Base-by-base conservation (phyloP, 2,797 vertebrate genomes). In the Hemibagrus guttatus region DNA sequence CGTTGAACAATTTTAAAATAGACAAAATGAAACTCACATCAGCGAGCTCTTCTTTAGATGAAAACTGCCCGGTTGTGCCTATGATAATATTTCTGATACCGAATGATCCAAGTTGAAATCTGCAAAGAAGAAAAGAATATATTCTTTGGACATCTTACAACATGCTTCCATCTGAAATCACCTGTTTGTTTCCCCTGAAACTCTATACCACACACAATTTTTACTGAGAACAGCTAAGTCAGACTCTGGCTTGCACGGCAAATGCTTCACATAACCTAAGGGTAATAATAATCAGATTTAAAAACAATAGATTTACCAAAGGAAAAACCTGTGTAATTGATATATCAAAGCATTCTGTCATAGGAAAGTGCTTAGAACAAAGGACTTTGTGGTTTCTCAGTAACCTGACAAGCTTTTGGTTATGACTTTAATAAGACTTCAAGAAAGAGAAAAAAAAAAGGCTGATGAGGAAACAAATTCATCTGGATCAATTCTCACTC, bases 81-180 rank as follows among this genome's bases (percentile, higher is more conserved):
- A 93, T 89, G 59, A 96, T 87, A 83, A 96, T 94, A 69, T 17
- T 86, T 92, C 94, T 93, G 59, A 96, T 93, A 71, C 91, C 92
- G 88, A 87, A 95, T 59, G 95, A 97, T 68, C 94, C 95, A 91
- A 96, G 90, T 31, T 94, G 94, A 93, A 96, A 96, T 91, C 95
- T 96, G 92, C 21, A 63, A 78, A 59, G 39, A 35, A 71, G 52
- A 17, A 63, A 86, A 49, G 6, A 49, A 68, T 12, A 86, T 69
- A 49, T 4, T 58, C 2, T 83, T 58, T 69, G 26, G 6, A 49
- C 46, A 49, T 49, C 46, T 49, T 49, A 59, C 35, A 19, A 59
- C 31, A 39, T 26, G 11, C 54, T 79, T 35, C 31, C 28, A 56
- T 56, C 2, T 35, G 54, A 79, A 58, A 31, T 23, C 21, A 52